phyloP scores from a whole-genome alignment of 2,888 invertebrate species.

The Melanotus villosus region DNA sequence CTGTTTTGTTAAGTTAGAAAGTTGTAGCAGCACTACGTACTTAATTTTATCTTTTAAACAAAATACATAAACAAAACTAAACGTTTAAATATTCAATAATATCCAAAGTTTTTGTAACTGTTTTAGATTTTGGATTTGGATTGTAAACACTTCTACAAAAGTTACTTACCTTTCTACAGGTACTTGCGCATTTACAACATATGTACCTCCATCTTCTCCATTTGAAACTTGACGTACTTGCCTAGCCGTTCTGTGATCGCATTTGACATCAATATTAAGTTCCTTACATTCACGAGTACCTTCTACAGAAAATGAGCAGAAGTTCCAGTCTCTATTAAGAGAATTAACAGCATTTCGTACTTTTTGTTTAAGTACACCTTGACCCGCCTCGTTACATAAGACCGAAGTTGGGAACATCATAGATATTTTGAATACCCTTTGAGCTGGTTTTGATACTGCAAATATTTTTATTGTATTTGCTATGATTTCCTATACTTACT shows the following conservation, averaged over 20 bases:
- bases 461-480: too few relatives aligned
- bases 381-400: constrained; percentile 95
- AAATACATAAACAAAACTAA: too few relatives aligned
- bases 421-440: constrained; percentile 92
- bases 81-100: too few relatives aligned
- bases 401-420: constrained; percentile 98
- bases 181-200: constrained; percentile 85
- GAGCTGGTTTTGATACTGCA: constrained; percentile 89
- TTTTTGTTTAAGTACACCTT: constrained; percentile 90
- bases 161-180: constrained; percentile 92
- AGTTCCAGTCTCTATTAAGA: constrained; percentile 95
- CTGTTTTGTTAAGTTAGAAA: too few relatives aligned
- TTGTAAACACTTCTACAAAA: too few relatives aligned
- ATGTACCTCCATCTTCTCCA: constrained; percentile 78
- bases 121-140: too few relatives aligned
- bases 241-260: constrained; percentile 83
- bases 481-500: too few relatives aligned
- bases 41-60: too few relatives aligned
- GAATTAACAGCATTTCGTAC: constrained; percentile 91
- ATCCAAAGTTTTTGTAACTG: too few relatives aligned
- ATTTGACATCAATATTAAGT: constrained; percentile 91
- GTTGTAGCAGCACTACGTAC: too few relatives aligned
- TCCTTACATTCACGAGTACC: constrained; percentile 93
- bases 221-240: constrained; percentile 76
- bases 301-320: constrained; percentile 92